These are phyloP conservation scores for Mormyrus proboscirostris DNA, from an alignment of 2,797 vertebrate genomes.

Conservation along the genomic window DNA sequence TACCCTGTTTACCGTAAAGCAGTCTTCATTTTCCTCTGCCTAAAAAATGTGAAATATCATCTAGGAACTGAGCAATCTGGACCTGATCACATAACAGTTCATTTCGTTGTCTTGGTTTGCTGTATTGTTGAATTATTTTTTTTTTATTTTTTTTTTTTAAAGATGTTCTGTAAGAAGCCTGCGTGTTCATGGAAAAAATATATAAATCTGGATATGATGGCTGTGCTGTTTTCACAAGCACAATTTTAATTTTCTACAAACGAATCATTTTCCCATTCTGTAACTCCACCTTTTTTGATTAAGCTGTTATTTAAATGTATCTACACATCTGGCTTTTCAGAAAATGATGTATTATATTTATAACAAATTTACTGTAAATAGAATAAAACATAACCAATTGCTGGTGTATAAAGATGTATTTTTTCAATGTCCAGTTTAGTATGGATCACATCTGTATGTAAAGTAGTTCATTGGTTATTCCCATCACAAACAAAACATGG, in stretches of 20 bases:
- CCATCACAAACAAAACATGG: background rate
- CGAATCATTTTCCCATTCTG: conserved; percentile 61
- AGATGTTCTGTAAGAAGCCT: background rate
- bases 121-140: background rate
- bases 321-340: conserved; percentile 78
- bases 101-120: background rate
- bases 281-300: conserved; percentile 63
- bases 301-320: conserved; percentile 76
- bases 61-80: background rate
- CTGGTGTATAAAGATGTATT: background rate
- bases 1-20: too few relatives aligned
- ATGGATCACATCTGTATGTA: background rate
- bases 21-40: background rate
- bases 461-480: background rate
- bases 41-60: background rate
- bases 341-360: conserved; percentile 97
- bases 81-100: background rate
- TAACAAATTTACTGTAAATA: conserved; percentile 97
- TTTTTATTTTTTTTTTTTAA: background rate
- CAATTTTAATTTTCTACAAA: conserved; percentile 54
- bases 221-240: conserved; percentile 50
- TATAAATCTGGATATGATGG: background rate
- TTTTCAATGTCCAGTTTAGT: background rate
- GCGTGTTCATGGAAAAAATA: background rate
- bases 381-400: conserved; percentile 81